Evolutionary conservation across 2,888 invertebrate genomes (phyloP).

Genomic region (Nymphalis urticae): DNA sequence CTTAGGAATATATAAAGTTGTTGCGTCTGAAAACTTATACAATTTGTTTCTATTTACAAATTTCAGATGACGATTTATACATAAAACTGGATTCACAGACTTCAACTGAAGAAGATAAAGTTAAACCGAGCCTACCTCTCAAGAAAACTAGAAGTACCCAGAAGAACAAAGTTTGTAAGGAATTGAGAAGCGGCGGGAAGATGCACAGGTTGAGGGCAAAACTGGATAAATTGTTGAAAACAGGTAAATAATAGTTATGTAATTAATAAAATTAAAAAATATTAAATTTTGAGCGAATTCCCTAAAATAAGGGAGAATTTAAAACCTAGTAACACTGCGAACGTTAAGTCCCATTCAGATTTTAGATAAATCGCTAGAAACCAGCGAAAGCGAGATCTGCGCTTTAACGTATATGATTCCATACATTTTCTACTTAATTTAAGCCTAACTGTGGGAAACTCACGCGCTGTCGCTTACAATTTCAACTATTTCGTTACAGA

Average conservation of each 20-base stretch:
- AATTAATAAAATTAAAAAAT: too few species aligned
- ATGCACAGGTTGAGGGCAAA: slow-evolving; percentile 21
- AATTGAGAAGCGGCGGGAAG: slow-evolving; percentile 3
- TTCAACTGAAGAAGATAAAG: not conserved
- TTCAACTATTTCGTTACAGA: slow-evolving; percentile 1
- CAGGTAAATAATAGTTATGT: slow-evolving; percentile 19
- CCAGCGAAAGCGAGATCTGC: too few species aligned
- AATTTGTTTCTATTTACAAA: not conserved
- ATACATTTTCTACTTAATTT: too few species aligned
- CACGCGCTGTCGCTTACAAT: not conserved
- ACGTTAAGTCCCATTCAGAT: too few species aligned
- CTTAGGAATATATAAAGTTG: too few species aligned
- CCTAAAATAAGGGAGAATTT: too few species aligned
- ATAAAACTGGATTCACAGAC: not conserved
- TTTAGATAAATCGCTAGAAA: too few species aligned
- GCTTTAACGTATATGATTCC: too few species aligned
- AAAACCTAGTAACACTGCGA: too few species aligned
- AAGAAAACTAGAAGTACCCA: slow-evolving; percentile 23
- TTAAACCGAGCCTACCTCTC: not conserved
- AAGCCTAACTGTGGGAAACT: too few species aligned
- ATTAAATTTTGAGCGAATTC: too few species aligned
- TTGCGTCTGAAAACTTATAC: not conserved
- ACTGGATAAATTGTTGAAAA: slow-evolving; percentile 25
- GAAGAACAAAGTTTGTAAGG: slow-evolving; percentile 20
- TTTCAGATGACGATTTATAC: slow-evolving; percentile 24